These are phyloP conservation scores for Phymanthus crucifer DNA, from an alignment of 92 coral and sea anemone species.

Conservation along the genomic window DNA sequence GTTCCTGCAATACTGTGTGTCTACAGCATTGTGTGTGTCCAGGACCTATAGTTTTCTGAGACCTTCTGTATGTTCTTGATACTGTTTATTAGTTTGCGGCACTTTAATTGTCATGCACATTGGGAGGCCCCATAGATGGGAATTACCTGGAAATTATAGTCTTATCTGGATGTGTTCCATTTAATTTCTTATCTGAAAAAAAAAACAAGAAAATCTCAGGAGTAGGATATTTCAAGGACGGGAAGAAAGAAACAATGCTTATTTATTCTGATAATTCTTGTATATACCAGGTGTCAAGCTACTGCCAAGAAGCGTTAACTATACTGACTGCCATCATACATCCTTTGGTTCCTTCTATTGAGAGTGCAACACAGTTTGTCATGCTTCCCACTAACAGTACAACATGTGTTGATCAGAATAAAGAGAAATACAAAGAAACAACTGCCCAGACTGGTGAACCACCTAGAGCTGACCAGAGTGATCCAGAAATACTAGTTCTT, in stretches of 20 bases:
- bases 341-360: constrained; percentile 38
- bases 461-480: not conserved
- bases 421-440: not conserved
- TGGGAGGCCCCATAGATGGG: no score
- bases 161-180: no score
- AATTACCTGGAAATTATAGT: no score
- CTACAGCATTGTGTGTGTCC: no score
- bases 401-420: not conserved
- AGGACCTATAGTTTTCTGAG: no score
- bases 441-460: not conserved
- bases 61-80: not conserved
- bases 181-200: no score
- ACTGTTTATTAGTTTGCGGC: no score
- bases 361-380: constrained; percentile 5
- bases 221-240: no score
- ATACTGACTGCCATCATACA: constrained; percentile 29
- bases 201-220: no score
- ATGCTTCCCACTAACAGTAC: not conserved
- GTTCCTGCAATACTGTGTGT: no score
- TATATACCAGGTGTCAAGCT: constrained; percentile 33
- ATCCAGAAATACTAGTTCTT: not conserved
- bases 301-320: constrained; percentile 43
- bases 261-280: not conserved
- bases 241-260: not conserved
- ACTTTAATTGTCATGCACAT: no score